Base-by-base conservation (phyloP, 2,888 invertebrate species). In the Penaeus monodon region DNA sequence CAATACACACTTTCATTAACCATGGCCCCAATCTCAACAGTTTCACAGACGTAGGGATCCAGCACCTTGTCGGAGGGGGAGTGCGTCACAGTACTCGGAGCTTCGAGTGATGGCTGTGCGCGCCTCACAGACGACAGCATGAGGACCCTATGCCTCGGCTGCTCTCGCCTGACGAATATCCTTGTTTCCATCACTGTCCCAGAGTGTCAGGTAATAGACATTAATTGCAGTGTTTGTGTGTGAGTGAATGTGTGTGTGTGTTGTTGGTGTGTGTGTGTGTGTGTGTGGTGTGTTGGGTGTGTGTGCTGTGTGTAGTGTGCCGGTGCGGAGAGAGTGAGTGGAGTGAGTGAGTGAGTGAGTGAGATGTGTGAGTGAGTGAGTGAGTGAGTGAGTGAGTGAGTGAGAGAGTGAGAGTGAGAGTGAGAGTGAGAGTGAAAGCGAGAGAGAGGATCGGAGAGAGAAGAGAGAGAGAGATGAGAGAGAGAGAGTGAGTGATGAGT, bases 41-140 rank as follows among this genome's bases (percentile, higher is more conserved):
- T n/a, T 27, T 82, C 4, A 82, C 73, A 73, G 82, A 82, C 29
- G 27, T 82, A n/a, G 82, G 82, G 8, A 82, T 82, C 20, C 82
- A 82, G 63, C 73, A 82, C 64, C 57, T 82, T n/a, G 82, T 82
- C 0, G 27, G 73, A 17, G 82, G 82, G 24, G 82, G 82, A 49
- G 82, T 74, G 22, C 57, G 82, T 12, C 68, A 74, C 24, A 82
- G 82, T 64, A 33, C 74, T 3, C 82, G 8, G 82, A 82, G 38
- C 74, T 82, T 24, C 82, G 82, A 22, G 63, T 82, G 82, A 82
- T 33, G 82, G 82, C 0, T 82, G 82, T 63, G 82, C 74, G 0
- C 73, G 74, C 24, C 82, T 82, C 24, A 82, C 82, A 29, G 82
- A 82, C 38, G 70, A 82, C 33, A 82, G 82, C 63, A 82, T 82